A percentile compares a stretch with the other conserved stretches of the same genome.
phyloP scores from a whole-genome alignment of 2,888 invertebrate species.

The Machimus rusticus region DNA sequence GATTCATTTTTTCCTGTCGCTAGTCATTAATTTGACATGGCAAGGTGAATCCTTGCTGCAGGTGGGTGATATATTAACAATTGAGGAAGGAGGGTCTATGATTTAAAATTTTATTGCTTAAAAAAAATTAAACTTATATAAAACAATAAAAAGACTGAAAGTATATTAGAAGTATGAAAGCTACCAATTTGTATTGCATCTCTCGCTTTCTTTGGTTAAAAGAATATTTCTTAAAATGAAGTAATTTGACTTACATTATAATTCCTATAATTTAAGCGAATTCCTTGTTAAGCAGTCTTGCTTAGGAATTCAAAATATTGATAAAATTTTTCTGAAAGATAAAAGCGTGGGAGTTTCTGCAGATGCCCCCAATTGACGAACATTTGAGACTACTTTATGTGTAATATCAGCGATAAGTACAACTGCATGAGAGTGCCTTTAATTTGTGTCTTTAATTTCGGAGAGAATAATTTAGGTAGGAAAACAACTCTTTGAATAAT shows the following conservation, averaged over 20 bases:
- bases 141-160: background rate
- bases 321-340: background rate
- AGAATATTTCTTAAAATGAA: too few relatives aligned
- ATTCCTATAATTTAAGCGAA: background rate
- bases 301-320: background rate
- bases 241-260: background rate
- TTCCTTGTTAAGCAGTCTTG: background rate
- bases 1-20: background rate
- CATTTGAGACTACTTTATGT: background rate
- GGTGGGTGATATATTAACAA: constrained; percentile 48
- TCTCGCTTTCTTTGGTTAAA: too few relatives aligned
- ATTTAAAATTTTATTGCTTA: background rate
- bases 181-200: too few relatives aligned
- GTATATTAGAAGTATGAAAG: too few relatives aligned
- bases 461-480: too few relatives aligned
- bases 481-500: too few relatives aligned
- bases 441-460: too few relatives aligned
- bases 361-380: background rate
- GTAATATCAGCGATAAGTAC: too few relatives aligned
- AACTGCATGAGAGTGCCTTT: too few relatives aligned
- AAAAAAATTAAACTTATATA: background rate
- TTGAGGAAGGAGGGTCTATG: background rate
- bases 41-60: constrained; percentile 48
- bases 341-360: background rate
- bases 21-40: constrained; percentile 7